A percentile compares a stretch with the other conserved stretches of the same genome.
phyloP scores from a whole-genome alignment of 1,140 invertebrate genomes.

The Halyomorpha halys region DNA sequence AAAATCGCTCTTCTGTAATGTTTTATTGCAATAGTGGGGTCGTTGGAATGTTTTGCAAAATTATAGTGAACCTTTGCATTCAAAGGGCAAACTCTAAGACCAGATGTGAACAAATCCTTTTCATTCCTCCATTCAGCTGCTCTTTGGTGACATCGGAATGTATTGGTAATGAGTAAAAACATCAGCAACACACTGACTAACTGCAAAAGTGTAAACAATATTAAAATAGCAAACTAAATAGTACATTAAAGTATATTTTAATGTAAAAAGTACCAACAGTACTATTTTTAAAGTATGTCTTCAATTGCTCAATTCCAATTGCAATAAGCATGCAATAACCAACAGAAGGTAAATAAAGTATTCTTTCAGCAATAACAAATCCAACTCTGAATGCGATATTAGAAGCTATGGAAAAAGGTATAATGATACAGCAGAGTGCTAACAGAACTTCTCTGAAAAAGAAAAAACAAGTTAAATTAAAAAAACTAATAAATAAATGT shows the following conservation, averaged over 20 bases:
- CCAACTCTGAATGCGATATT: slow-evolving; percentile 86
- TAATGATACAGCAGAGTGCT: slow-evolving; percentile 55
- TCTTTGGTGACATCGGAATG: slow-evolving; percentile 53
- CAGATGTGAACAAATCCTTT: slow-evolving; percentile 58
- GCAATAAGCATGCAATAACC: slow-evolving; percentile 69
- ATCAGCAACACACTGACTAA: slow-evolving; percentile 34
- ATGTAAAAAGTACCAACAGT: not conserved
- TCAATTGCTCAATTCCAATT: slow-evolving; percentile 47
- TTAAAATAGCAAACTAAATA: no score
- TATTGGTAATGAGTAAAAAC: slow-evolving; percentile 43
- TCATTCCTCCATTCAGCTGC: slow-evolving; percentile 72
- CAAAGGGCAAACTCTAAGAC: slow-evolving; percentile 61
- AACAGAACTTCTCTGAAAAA: slow-evolving; percentile 48
- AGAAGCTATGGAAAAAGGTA: slow-evolving; percentile 85
- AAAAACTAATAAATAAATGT: not conserved
- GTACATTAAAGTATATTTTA: no score
- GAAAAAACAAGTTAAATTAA: slow-evolving; percentile 25
- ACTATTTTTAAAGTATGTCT: slow-evolving; percentile 32
- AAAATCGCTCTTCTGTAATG: slow-evolving; percentile 70
- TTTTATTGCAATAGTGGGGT: slow-evolving; percentile 50
- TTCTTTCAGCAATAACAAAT: slow-evolving; percentile 82
- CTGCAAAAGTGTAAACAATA: slow-evolving; percentile 21
- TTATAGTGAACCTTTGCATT: slow-evolving; percentile 98
- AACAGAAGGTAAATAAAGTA: slow-evolving; percentile 74
- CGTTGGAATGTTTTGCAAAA: slow-evolving; percentile 60